phyloP scores from a whole-genome alignment of 2,888 invertebrate genomes.

The Acanthacorydalis orientalis region DNA sequence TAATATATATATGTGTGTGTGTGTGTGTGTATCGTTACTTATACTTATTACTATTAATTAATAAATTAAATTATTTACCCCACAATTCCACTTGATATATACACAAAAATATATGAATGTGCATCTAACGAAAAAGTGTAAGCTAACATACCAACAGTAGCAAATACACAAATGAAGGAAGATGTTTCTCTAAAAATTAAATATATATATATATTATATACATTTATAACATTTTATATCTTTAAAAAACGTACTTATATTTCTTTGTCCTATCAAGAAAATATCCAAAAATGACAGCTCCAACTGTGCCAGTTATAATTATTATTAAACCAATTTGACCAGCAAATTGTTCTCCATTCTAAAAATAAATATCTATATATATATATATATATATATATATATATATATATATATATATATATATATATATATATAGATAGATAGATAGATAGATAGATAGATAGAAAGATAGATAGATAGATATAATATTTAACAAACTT shows the following conservation, averaged over 20 bases:
- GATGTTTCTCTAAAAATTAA: conserved; percentile 12
- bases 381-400: no score
- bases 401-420: no score
- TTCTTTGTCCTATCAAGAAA: conserved; percentile 80
- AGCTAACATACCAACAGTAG: conserved; percentile 11
- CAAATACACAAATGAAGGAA: conserved; percentile 11
- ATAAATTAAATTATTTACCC: conserved; percentile 11
- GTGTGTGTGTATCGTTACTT: background rate
- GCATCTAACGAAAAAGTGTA: conserved; percentile 12
- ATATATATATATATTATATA: background rate
- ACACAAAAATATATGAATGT: conserved; percentile 11
- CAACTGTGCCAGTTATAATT: conserved; percentile 77
- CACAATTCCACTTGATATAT: conserved; percentile 11
- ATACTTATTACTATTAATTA: no score
- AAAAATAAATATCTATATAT: conserved; percentile 18
- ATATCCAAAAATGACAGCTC: conserved; percentile 75
- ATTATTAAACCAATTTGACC: conserved; percentile 78
- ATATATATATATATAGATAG: no score
- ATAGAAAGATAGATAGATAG: no score
- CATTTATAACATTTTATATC: background rate
- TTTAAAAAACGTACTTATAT: conserved; percentile 54
- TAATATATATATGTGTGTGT: background rate
- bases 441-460: no score
- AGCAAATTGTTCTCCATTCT: conserved; percentile 52
- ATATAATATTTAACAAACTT: no score